A percentile compares a stretch with the other conserved stretches of the same genome.
Conservation (phyloP, 37 sponge, comb jelly and placozoan genomes). For the Aphrocallistes beatrix region DNA sequence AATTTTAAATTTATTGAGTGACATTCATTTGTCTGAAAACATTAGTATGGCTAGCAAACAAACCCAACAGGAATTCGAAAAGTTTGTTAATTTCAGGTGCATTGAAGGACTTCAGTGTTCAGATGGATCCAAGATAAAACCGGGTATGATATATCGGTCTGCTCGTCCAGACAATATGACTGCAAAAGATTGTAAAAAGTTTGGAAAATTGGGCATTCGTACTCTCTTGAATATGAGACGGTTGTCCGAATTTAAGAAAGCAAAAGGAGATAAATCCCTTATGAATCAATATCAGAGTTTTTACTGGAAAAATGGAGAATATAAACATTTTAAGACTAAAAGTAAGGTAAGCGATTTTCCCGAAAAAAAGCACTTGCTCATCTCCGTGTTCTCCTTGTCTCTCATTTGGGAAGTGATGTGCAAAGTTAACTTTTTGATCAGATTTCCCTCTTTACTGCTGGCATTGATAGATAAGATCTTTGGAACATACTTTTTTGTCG, state of each 20-base stretch:
- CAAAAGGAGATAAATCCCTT: constrained; percentile 47
- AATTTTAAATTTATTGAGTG: too few species aligned
- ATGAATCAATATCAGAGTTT: constrained; percentile 31
- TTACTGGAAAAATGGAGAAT: constrained; percentile 37
- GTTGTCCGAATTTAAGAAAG: constrained; percentile 34
- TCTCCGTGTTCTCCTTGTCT: constrained; percentile 52
- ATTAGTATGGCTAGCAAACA: too few species aligned
- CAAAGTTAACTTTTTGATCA: constrained; percentile 47
- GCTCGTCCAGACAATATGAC: constrained; percentile 62
- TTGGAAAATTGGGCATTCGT: constrained; percentile 42
- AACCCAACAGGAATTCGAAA: too few species aligned
- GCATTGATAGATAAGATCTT: constrained; percentile 44
- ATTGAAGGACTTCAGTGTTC: constrained; percentile 26
- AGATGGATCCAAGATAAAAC: constrained; percentile 31
- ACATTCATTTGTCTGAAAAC: too few species aligned
- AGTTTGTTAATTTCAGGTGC: constrained; percentile 68
- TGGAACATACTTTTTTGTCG: constrained; percentile 52
- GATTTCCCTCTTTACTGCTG: constrained; percentile 46
- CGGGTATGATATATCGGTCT: constrained; percentile 53
- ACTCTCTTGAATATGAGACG: constrained; percentile 53
- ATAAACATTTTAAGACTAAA: constrained; percentile 21
- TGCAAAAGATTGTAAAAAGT: constrained; percentile 26
- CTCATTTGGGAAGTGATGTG: constrained; percentile 36
- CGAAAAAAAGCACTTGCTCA: constrained; percentile 24
- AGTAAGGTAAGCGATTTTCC: background rate